phyloP scores from a whole-genome alignment of 2,113 vertebrate genomes.

The Butastur rufipennis region DNA sequence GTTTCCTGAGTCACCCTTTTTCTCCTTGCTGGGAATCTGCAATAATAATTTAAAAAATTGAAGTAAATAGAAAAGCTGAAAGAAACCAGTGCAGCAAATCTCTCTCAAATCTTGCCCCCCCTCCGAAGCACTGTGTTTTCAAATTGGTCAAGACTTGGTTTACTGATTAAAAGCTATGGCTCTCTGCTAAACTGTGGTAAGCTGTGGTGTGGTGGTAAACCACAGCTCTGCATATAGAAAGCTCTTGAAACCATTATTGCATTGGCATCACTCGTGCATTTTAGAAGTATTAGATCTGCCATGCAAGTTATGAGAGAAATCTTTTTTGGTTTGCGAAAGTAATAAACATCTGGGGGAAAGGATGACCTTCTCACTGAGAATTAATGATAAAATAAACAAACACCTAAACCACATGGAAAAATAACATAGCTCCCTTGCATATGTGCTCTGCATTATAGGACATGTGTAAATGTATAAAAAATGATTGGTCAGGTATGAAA shows the following conservation, averaged over 20 bases:
- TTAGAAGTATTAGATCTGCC: constrained; percentile 37
- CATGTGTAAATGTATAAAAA: background rate
- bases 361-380: constrained; percentile 33
- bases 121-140: background rate
- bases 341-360: constrained; percentile 49
- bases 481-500: background rate
- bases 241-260: constrained; percentile 38
- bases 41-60: background rate
- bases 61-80: background rate
- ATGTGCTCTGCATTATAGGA: background rate
- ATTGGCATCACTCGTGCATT: background rate
- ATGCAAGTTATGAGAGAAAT: constrained; percentile 31
- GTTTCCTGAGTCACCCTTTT: background rate
- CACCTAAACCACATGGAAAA: constrained; percentile 35
- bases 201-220: background rate
- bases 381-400: constrained; percentile 58
- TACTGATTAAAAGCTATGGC: background rate
- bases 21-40: background rate
- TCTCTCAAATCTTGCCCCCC: background rate
- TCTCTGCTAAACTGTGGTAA: background rate
- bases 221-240: background rate
- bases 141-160: background rate
- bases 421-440: background rate
- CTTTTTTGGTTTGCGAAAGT: constrained; percentile 6
- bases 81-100: background rate